phyloP scores from a whole-genome alignment of 2,113 vertebrate genomes.

The Micronycteris hirsuta region DNA sequence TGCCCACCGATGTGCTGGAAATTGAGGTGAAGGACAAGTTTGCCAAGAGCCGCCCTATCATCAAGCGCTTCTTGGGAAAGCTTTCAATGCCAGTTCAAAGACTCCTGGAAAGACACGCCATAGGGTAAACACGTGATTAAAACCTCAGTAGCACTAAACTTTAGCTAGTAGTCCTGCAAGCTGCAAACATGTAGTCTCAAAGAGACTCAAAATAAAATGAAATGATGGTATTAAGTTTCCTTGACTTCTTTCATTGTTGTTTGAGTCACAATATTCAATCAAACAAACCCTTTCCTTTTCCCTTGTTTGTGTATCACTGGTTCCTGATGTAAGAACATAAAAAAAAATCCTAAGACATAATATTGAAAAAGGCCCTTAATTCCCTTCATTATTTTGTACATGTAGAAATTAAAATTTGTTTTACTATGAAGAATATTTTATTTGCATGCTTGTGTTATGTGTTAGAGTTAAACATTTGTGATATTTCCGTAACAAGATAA shows the following conservation, averaged over 20 bases:
- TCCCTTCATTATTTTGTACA: background rate
- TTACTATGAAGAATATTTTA: constrained; percentile 4
- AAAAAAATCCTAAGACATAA: background rate
- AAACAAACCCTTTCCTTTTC: background rate
- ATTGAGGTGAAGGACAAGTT: constrained; percentile 99
- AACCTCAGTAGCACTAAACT: background rate
- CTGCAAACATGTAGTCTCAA: background rate
- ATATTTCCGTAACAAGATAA: background rate
- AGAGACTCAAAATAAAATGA: background rate
- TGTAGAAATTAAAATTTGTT: constrained; percentile 26
- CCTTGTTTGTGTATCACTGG: background rate
- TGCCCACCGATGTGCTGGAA: constrained; percentile 97
- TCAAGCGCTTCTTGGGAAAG: constrained; percentile 97
- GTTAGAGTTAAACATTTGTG: background rate
- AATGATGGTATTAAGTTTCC: background rate
- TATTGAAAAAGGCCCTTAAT: background rate
- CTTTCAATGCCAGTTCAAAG: constrained; percentile 96
- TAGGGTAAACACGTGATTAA: constrained; percentile 86
- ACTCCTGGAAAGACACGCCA: constrained; percentile 96
- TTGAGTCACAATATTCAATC: background rate
- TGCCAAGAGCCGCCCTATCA: constrained; percentile 97
- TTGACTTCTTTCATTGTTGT: background rate
- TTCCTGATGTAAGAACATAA: background rate
- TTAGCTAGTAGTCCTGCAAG: background rate
- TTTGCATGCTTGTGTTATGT: background rate